phyloP scores from a whole-genome alignment of 2,797 vertebrate species.

The Meda fulgida region DNA sequence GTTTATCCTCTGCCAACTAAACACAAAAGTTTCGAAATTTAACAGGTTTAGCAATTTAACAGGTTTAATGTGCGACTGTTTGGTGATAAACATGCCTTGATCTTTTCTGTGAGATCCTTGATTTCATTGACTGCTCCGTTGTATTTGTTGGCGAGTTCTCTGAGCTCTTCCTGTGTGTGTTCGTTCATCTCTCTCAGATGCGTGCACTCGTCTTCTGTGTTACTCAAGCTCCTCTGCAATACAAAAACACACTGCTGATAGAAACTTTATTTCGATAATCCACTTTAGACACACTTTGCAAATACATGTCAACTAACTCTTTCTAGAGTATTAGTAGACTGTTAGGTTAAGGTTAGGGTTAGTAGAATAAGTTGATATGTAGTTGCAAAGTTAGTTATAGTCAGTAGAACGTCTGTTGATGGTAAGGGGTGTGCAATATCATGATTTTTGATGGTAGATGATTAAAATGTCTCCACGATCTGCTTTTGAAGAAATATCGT shows the following conservation, averaged over 20 bases:
- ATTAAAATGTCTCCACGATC: too few species aligned
- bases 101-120: slow-evolving; percentile 95
- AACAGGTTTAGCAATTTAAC: background rate
- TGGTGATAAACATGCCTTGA: slow-evolving; percentile 83
- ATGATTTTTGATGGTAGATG: too few species aligned
- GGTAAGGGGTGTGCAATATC: too few species aligned
- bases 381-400: too few species aligned
- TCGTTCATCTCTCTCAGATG: slow-evolving; percentile 99
- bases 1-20: slow-evolving; percentile 89
- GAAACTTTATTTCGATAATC: background rate
- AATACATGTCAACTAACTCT: background rate
- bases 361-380: too few species aligned
- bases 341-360: too few species aligned
- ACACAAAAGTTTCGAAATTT: slow-evolving; percentile 18
- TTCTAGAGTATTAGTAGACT: too few species aligned
- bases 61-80: background rate
- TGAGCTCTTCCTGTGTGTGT: slow-evolving; percentile 92
- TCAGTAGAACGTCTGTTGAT: too few species aligned
- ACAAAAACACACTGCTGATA: background rate
- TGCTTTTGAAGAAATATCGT: too few species aligned
- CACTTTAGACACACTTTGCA: background rate
- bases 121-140: slow-evolving; percentile 97
- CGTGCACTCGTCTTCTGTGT: slow-evolving; percentile 99
- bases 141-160: slow-evolving; percentile 96
- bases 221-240: slow-evolving; percentile 91